Evolutionary conservation across 2,797 vertebrate genomes (phyloP).

Genomic region (Cheirogaleus major): DNA sequence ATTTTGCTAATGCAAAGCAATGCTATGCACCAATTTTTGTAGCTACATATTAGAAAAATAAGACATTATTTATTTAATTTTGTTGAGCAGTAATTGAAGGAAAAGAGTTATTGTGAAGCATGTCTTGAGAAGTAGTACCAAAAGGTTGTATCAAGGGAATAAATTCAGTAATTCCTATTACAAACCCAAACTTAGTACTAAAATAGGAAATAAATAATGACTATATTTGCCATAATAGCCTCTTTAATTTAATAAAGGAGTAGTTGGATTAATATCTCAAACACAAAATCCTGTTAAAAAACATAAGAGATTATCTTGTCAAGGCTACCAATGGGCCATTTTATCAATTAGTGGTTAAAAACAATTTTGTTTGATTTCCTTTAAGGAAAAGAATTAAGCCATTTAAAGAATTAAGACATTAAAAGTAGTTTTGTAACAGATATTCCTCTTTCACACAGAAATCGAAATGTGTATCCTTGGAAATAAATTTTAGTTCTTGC

Average conservation of each 20-base stretch:
- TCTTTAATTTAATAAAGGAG: neutral
- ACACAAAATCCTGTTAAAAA: neutral
- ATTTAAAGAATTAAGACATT: neutral
- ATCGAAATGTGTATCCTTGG: neutral
- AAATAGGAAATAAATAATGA: neutral
- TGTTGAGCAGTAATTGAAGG: neutral
- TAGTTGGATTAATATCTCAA: neutral
- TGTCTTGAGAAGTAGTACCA: neutral
- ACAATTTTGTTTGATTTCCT: neutral
- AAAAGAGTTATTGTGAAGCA: neutral
- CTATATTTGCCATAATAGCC: neutral
- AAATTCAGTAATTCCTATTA: neutral
- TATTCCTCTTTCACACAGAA: neutral
- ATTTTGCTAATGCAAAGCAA: neutral
- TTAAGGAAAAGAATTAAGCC: neutral
- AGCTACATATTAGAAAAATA: neutral
- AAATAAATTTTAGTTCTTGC: neutral
- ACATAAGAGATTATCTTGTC: neutral
- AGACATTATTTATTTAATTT: neutral
- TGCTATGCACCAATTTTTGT: neutral
- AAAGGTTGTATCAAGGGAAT: neutral
- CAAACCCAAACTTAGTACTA: neutral
- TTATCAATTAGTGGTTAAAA: neutral
- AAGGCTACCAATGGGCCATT: neutral
- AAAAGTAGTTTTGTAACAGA: neutral